A percentile compares a stretch with the other conserved stretches of the same genome.
These are phyloP conservation scores for Helicoverpa armigera DNA, from an alignment of 1,140 invertebrate species.

Conservation along the genomic window DNA sequence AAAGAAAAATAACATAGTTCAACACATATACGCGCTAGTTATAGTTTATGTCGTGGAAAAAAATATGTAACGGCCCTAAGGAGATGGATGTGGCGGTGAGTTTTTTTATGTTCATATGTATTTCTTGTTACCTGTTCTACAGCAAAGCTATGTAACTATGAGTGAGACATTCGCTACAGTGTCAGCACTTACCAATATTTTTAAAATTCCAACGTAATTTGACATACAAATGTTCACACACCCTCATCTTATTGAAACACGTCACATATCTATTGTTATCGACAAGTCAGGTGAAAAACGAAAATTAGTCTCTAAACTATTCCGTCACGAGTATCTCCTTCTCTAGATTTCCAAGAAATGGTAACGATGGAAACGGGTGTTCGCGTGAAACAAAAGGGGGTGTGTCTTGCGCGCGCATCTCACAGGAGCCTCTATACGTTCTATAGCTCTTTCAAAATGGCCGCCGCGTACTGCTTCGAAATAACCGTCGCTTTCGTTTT, in stretches of 20 bases:
- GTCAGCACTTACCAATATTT: not conserved
- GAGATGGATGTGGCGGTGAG: not conserved
- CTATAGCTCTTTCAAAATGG: not conserved
- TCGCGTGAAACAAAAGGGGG: not conserved
- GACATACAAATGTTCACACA: too few species aligned
- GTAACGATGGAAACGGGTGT: slow-evolving; percentile 25
- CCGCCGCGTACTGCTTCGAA: not conserved
- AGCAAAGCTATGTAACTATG: too few species aligned
- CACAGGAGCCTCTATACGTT: not conserved
- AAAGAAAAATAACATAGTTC: not conserved
- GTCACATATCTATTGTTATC: too few species aligned
- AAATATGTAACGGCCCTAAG: not conserved
- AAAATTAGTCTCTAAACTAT: not conserved
- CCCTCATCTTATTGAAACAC: too few species aligned
- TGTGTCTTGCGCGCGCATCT: slow-evolving; percentile 20
- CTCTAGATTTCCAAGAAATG: slow-evolving; percentile 24
- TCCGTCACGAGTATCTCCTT: not conserved
- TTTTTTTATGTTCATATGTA: not conserved
- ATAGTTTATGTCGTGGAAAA: not conserved
- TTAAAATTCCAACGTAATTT: too few species aligned
- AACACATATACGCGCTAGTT: not conserved
- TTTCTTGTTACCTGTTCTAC: not conserved
- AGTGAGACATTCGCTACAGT: not conserved
- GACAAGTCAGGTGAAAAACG: too few species aligned
- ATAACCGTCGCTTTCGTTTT: not conserved